Base-by-base conservation (phyloP, 2,113 vertebrate genomes). In the Helogale parvula region DNA sequence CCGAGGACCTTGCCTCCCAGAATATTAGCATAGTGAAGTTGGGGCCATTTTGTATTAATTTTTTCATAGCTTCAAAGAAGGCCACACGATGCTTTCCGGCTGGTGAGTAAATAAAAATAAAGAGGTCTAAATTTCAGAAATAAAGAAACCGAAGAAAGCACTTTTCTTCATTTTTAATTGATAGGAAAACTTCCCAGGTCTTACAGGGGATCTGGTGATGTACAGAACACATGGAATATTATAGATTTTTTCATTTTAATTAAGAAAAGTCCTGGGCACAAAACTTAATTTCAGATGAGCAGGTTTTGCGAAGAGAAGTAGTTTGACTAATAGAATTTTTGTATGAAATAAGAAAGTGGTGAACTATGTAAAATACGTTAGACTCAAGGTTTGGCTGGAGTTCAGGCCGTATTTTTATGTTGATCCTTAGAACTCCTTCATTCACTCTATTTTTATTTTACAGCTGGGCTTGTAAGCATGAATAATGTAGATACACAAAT, bases 401-500 rank as follows among this genome's bases (percentile, higher is more conserved):
- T 95, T 97, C 97, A 96, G 96, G 97, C 97, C 72, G 0, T 97
- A 96, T 97, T 98, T 98, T 98, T 95, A 97, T 96, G 98, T 96
- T 97, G 97, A 98, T 97, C 97, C 93, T 95, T 97, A 97, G 94
- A 97, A 98, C 93, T 88, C 97, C 95, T 96, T 96, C 97, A 98
- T 97, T 97, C 90, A 45, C 95, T 97, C 97, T 98, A 97, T 98
- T 98, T 98, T 96, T 98, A 96, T 96, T 98, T 98, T 98, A 98
- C 97, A 98, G 98, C 97, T 98, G 97, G 97, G 96, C 91, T 98
- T 97, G 93, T 97, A 95, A 97, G 97, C 97, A 97, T 98, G 96
- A 98, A 98, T 98, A 98, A 98, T 97, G 97, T 97, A 98, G 96
- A 89, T 54, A 97, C 97, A 98, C 97, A 98, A 97, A 98, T 92